Percentiles rank a stretch among this genome's conserved stretches.
Evolutionary conservation across 2,113 vertebrate genomes (phyloP).

Genomic region (Polypterus bichir): DNA sequence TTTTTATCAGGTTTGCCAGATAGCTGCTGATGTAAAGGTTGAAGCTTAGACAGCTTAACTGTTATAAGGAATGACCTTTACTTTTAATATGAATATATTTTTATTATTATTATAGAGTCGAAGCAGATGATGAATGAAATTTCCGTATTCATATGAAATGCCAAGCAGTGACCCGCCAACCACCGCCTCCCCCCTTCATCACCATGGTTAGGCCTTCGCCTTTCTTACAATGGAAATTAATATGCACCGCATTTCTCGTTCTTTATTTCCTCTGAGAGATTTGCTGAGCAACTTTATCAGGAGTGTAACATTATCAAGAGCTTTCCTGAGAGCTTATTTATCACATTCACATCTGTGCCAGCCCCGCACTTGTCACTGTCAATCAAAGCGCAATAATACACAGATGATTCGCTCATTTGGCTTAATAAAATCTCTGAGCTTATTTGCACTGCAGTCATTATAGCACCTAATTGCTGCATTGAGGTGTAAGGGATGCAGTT

Average conservation of each 20-base stretch:
- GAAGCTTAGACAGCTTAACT: slow-evolving; percentile 88
- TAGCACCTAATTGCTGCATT: slow-evolving; percentile 89
- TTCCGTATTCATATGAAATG: slow-evolving; percentile 85
- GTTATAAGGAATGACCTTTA: slow-evolving; percentile 85
- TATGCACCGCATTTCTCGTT: slow-evolving; percentile 62
- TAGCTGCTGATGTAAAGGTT: slow-evolving; percentile 79
- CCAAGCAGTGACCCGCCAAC: slow-evolving; percentile 57
- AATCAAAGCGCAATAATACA: slow-evolving; percentile 97
- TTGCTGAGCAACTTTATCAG: slow-evolving; percentile 86
- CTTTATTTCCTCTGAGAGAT: slow-evolving; percentile 76
- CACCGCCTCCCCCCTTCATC: slow-evolving; percentile 23
- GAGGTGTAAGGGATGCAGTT: slow-evolving; percentile 82
- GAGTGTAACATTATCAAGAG: slow-evolving; percentile 90
- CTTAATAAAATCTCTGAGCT: slow-evolving; percentile 99
- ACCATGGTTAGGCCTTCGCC: slow-evolving; percentile 9
- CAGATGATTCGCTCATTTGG: slow-evolving; percentile 98
- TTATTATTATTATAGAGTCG: slow-evolving; percentile 64
- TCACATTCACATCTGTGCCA: slow-evolving; percentile 76
- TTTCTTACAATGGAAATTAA: slow-evolving; percentile 73
- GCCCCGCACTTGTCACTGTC: slow-evolving; percentile 96
- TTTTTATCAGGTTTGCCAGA: slow-evolving; percentile 47
- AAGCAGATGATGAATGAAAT: slow-evolving; percentile 68
- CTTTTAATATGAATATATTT: slow-evolving; percentile 95
- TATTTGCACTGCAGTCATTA: slow-evolving; percentile 97
- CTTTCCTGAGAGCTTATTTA: slow-evolving; percentile 81